These are phyloP conservation scores for Oligia latruncula DNA, from an alignment of 2,888 invertebrate genomes.

Conservation along the genomic window DNA sequence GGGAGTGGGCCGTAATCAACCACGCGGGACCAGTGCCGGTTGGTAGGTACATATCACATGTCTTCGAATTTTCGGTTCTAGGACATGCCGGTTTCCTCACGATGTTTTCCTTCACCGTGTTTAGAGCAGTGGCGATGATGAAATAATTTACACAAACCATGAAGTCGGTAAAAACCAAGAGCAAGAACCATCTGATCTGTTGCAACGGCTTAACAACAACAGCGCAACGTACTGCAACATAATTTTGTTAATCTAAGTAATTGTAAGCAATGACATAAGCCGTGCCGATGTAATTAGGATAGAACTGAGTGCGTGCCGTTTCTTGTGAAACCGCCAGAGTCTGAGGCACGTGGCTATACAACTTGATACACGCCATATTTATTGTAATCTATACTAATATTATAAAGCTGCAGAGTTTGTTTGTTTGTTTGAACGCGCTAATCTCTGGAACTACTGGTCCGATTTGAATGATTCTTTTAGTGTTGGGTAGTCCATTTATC, in stretches of 20 bases:
- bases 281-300: slow-evolving; percentile 53
- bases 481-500: no score
- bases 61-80: no score
- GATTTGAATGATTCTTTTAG: no score
- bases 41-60: no score
- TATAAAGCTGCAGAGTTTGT: no score
- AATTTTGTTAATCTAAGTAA: slow-evolving; percentile 57
- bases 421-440: no score
- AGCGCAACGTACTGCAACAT: slow-evolving; percentile 32
- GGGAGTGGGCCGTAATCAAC: background rate
- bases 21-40: no score
- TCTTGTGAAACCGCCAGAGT: slow-evolving; percentile 47
- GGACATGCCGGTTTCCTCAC: no score
- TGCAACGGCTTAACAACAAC: slow-evolving; percentile 29
- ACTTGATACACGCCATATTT: background rate
- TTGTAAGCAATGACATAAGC: slow-evolving; percentile 53
- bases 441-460: no score
- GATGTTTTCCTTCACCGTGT: background rate
- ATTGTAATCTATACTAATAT: no score
- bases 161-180: no score
- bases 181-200: slow-evolving; percentile 3
- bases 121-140: background rate
- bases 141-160: background rate
- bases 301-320: slow-evolving; percentile 32
- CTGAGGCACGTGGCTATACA: slow-evolving; percentile 16